phyloP scores from a whole-genome alignment of 2,888 invertebrate species.

The Eupithecia vulgata region DNA sequence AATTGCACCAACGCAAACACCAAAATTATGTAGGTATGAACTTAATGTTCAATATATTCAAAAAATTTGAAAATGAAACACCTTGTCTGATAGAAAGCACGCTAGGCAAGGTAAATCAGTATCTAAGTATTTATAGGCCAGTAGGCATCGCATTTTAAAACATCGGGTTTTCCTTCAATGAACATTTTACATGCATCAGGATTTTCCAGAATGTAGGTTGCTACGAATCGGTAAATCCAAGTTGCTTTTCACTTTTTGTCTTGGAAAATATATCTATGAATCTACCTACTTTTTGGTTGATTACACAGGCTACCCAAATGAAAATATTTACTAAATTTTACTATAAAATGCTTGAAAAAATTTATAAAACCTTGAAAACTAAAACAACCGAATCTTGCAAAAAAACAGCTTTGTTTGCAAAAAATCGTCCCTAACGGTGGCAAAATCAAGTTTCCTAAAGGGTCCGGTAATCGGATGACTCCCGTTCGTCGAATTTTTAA shows the following conservation, averaged over 20 bases:
- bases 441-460: constrained; percentile 25
- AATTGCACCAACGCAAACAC: too few relatives aligned
- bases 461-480: constrained; percentile 35
- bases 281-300: neutral
- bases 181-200: neutral
- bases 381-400: neutral
- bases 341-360: neutral
- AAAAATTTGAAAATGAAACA: neutral
- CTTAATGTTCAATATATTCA: neutral
- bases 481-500: constrained; percentile 38
- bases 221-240: neutral
- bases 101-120: neutral
- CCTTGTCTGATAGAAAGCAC: neutral
- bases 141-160: neutral
- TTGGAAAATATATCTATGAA: neutral
- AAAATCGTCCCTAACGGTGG: constrained; percentile 19
- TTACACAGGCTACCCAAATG: neutral
- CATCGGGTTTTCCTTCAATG: constrained; percentile 8
- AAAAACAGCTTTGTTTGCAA: constrained; percentile 18
- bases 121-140: neutral
- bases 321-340: neutral
- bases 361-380: neutral
- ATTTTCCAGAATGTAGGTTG: neutral
- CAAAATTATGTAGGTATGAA: too few relatives aligned
- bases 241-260: neutral